A percentile compares a stretch with the other conserved stretches of the same genome.
Evolutionary conservation across 2,797 vertebrate species (phyloP).

Genomic region (Capromys pilorides): DNA sequence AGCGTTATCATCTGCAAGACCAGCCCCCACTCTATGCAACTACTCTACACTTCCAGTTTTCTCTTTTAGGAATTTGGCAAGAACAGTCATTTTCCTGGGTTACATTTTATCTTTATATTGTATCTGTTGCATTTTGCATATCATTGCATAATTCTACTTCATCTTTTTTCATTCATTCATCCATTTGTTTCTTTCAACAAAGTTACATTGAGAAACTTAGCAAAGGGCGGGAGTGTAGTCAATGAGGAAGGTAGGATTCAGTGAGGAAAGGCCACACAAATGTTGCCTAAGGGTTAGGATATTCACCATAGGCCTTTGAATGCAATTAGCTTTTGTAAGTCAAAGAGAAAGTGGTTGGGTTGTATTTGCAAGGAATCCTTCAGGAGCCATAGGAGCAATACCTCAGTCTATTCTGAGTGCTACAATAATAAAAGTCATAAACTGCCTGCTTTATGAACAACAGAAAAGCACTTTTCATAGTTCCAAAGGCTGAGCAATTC

Average conservation of each 20-base stretch:
- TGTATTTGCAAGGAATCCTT: constrained; percentile 37
- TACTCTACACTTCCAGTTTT: neutral
- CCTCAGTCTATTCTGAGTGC: neutral
- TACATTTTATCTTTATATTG: neutral
- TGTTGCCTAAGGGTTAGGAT: neutral
- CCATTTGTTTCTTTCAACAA: neutral
- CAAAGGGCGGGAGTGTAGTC: neutral
- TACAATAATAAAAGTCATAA: neutral
- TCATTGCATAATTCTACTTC: neutral
- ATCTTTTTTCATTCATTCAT: neutral
- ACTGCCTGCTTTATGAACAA: neutral
- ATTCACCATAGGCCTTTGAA: neutral
- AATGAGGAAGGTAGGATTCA: neutral
- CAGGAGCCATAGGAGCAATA: neutral
- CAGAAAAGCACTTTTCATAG: neutral
- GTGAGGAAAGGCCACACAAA: neutral
- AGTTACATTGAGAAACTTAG: neutral
- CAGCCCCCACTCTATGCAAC: neutral
- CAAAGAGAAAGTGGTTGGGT: constrained; percentile 3
- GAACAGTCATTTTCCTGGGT: constrained; percentile 3
- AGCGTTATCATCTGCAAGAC: neutral
- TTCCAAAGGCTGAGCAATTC: neutral
- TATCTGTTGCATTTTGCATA: neutral
- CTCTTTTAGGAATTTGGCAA: constrained; percentile 12
- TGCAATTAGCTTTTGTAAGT: constrained; percentile 7